These are phyloP conservation scores for Malacoctenus gilli DNA, from an alignment of 2,797 vertebrate genomes.

Conservation along the genomic window DNA sequence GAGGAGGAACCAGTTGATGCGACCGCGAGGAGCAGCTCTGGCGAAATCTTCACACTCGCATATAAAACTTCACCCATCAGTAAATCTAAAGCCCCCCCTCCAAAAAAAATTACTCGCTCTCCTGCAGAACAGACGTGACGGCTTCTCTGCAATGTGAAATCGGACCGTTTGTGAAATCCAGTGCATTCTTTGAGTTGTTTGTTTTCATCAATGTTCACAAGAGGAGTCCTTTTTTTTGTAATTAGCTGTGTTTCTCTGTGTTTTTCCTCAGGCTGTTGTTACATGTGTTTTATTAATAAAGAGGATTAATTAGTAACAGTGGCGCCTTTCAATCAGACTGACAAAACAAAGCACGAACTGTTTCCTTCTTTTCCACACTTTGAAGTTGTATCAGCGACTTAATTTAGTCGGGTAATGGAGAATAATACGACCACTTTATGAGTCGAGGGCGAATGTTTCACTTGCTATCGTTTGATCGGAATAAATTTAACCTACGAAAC, in stretches of 20 bases:
- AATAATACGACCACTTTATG: too few relatives aligned
- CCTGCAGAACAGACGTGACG: not conserved
- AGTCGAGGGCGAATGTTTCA: too few relatives aligned
- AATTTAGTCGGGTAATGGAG: too few relatives aligned
- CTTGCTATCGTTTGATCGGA: too few relatives aligned
- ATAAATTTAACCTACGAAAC: too few relatives aligned
- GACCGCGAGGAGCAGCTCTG: not conserved
- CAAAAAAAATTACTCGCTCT: constrained; percentile 2
- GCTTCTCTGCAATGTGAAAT: not conserved
- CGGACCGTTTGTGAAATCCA: constrained; percentile 2
- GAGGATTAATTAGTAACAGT: constrained; percentile 19
- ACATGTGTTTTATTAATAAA: constrained; percentile 64
- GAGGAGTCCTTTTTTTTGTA: constrained; percentile 16
- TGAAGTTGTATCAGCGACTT: not conserved
- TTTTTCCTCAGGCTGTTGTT: constrained; percentile 17
- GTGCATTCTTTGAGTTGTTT: constrained; percentile 20
- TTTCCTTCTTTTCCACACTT: not conserved
- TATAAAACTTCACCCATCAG: constrained; percentile 12
- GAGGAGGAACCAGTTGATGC: constrained; percentile 52
- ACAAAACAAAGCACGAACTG: too few relatives aligned
- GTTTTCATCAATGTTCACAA: constrained; percentile 12
- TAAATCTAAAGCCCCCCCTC: constrained; percentile 6
- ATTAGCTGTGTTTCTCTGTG: constrained; percentile 15
- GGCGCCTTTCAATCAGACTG: not conserved
- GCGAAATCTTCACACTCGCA: constrained; percentile 5